A percentile compares a stretch with the other conserved stretches of the same genome.
Conservation (phyloP, 2,888 invertebrate genomes). For the Chloroclysta siterata region DNA sequence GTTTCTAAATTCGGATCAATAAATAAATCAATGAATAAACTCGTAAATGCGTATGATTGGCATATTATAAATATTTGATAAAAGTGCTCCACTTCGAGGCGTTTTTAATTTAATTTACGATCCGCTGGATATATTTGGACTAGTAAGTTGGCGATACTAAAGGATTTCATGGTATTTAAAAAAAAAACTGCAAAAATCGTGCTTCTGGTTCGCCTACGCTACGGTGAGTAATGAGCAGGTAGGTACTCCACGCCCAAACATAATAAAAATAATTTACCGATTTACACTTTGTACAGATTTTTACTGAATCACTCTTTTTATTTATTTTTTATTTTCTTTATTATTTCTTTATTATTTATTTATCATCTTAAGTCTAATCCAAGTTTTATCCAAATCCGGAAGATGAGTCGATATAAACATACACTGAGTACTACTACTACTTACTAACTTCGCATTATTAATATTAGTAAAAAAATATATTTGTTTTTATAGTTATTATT, state of each 20-base stretch:
- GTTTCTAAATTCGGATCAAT: conserved; percentile 51
- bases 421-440: too few species aligned
- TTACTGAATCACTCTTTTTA: too few species aligned
- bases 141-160: conserved; percentile 29
- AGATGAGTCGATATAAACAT: too few species aligned
- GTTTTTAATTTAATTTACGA: conserved; percentile 53
- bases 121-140: conserved; percentile 45
- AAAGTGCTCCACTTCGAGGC: conserved; percentile 52
- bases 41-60: conserved; percentile 60
- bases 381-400: too few species aligned
- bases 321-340: too few species aligned
- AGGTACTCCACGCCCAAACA: not conserved
- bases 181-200: not conserved
- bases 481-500: too few species aligned
- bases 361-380: too few species aligned
- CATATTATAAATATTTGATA: conserved; percentile 61
- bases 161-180: conserved; percentile 4
- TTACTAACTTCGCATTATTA: too few species aligned
- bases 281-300: not conserved
- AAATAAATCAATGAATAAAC: conserved; percentile 60
- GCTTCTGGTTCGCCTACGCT: conserved; percentile 4
- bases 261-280: too few species aligned
- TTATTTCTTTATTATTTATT: too few species aligned
- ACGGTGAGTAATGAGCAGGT: not conserved
- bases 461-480: too few species aligned